These are phyloP conservation scores for Triplophysa tibetana DNA, from an alignment of 2,113 vertebrate species.

Conservation along the genomic window DNA sequence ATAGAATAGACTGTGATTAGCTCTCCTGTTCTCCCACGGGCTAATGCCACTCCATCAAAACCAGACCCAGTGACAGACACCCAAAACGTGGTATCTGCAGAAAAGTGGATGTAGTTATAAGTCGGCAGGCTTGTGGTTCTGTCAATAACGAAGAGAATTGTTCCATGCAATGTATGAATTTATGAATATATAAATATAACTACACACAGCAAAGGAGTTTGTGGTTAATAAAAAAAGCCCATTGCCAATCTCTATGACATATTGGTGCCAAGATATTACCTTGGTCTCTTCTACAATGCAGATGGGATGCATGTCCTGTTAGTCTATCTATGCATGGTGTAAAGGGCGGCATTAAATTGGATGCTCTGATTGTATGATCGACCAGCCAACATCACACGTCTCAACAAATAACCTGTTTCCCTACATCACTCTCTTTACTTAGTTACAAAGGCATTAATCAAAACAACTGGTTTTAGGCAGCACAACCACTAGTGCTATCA, in stretches of 20 bases:
- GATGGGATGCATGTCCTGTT: background rate
- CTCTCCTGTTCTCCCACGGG: background rate
- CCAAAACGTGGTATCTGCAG: background rate
- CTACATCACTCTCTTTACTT: background rate
- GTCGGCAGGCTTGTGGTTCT: background rate
- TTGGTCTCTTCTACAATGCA: background rate
- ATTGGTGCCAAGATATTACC: background rate
- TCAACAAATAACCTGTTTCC: background rate
- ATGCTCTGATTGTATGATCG: background rate
- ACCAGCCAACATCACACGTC: background rate
- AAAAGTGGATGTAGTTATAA: background rate
- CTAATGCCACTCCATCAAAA: constrained; percentile 34
- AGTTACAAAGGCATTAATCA: background rate
- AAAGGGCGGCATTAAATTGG: background rate
- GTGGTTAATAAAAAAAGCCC: background rate
- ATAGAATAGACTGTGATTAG: constrained; percentile 22
- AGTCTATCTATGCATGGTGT: background rate
- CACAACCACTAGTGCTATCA: too few species aligned
- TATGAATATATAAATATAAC: too few species aligned
- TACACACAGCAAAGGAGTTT: too few species aligned
- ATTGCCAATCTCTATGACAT: background rate
- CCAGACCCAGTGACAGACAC: background rate
- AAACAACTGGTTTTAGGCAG: too few species aligned
- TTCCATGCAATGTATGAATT: too few species aligned
- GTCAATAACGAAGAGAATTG: background rate